Conservation (phyloP, 2,888 invertebrate species). For the Pristionchus japonicus region DNA sequence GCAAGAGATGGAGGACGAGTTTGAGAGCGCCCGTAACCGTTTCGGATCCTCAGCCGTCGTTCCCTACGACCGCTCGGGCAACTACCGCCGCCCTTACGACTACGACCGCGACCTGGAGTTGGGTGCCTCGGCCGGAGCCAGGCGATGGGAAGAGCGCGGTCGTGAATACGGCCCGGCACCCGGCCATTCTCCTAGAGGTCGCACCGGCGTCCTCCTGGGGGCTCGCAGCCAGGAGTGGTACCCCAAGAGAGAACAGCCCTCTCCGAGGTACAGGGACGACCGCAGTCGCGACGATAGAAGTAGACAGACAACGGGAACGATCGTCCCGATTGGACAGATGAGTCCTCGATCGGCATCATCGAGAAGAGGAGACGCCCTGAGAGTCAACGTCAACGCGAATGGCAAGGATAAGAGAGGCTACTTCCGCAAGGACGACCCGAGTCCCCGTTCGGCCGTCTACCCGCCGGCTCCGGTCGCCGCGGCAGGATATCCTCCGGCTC, state of each 20-base stretch:
- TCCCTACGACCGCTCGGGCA: constrained; percentile 24
- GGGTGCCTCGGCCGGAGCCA: neutral
- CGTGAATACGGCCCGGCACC: neutral
- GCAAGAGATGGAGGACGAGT: constrained; percentile 43
- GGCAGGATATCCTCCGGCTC: neutral
- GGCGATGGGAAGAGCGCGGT: constrained; percentile 29
- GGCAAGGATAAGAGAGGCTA: constrained; percentile 29
- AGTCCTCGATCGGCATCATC: constrained; percentile 1
- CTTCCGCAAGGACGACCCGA: constrained; percentile 15
- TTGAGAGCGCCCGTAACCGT: constrained; percentile 31
- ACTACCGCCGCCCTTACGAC: constrained; percentile 14
- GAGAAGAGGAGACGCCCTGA: neutral
- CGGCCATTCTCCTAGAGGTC: constrained; percentile 10
- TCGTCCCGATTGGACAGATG: neutral
- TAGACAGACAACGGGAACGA: constrained; percentile 11
- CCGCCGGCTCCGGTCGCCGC: neutral
- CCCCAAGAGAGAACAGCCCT: constrained; percentile 32
- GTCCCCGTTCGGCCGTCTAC: constrained; percentile 30
- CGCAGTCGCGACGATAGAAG: neutral
- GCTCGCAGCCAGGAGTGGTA: constrained; percentile 49
- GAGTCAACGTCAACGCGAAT: constrained; percentile 23
- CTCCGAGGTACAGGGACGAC: constrained; percentile 24
- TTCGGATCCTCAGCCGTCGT: constrained; percentile 36
- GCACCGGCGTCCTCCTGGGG: neutral
- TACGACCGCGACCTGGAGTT: neutral